A percentile compares a stretch with the other conserved stretches of the same genome.
These are phyloP conservation scores for Coelopa pilipes DNA, from an alignment of 2,888 invertebrate species.

Conservation along the genomic window DNA sequence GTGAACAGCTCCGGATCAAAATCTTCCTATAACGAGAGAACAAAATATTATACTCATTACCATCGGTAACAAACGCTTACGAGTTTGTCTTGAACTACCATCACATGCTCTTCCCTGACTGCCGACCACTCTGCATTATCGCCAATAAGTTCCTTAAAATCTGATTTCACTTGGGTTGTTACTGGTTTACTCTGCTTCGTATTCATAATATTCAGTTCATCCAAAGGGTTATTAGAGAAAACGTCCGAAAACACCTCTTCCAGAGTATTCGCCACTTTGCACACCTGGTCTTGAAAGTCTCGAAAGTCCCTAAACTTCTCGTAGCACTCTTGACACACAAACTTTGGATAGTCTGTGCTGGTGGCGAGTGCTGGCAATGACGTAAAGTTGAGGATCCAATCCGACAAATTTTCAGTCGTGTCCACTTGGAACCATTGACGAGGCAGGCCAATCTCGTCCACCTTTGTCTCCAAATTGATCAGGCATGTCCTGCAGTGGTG, in stretches of 20 bases:
- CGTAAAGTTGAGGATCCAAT: slow-evolving; percentile 41
- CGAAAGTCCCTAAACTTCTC: slow-evolving; percentile 40
- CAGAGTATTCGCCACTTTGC: slow-evolving; percentile 11
- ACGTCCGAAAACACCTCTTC: slow-evolving; percentile 1
- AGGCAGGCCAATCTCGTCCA: slow-evolving; percentile 30
- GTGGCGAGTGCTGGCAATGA: slow-evolving; percentile 35
- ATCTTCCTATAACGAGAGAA: too few species aligned
- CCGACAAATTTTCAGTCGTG: slow-evolving; percentile 38
- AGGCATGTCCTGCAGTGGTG: slow-evolving; percentile 43
- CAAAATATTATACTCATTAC: too few species aligned
- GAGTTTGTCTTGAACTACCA: background rate
- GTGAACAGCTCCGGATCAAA: too few species aligned
- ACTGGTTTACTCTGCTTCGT: background rate
- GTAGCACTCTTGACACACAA: slow-evolving; percentile 43
- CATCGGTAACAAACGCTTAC: background rate
- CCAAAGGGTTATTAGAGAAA: background rate
- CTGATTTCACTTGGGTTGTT: background rate
- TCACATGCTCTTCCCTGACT: background rate
- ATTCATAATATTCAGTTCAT: background rate
- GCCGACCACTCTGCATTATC: background rate
- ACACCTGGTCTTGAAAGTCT: slow-evolving; percentile 40
- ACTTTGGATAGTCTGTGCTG: slow-evolving; percentile 37
- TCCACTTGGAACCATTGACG: slow-evolving; percentile 39
- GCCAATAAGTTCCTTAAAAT: too few species aligned
- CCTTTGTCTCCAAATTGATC: slow-evolving; percentile 37